Evolutionary conservation across 2,113 vertebrate genomes (phyloP).

Genomic region (Triplophysa tibetana): DNA sequence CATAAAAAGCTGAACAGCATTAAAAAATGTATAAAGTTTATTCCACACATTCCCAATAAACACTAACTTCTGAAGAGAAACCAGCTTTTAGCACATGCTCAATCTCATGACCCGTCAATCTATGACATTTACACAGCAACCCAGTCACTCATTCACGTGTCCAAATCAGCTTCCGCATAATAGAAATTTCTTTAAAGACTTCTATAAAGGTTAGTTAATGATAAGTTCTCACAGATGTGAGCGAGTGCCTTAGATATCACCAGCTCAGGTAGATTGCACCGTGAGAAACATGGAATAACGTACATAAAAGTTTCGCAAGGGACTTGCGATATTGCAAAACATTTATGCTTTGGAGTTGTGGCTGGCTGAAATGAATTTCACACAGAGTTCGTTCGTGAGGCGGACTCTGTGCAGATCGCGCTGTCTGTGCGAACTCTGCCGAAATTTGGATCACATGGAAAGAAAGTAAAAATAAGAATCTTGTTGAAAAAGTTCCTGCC

Average conservation of each 20-base stretch:
- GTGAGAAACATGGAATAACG: slow-evolving; percentile 47
- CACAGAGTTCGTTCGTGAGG: neutral
- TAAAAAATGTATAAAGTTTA: neutral
- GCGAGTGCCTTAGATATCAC: slow-evolving; percentile 43
- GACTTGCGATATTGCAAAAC: neutral
- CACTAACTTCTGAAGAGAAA: slow-evolving; percentile 6
- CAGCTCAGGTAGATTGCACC: slow-evolving; percentile 9
- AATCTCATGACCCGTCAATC: slow-evolving; percentile 60
- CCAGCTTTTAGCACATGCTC: slow-evolving; percentile 28
- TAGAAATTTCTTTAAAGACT: slow-evolving; percentile 57
- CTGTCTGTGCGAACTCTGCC: neutral
- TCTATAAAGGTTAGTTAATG: slow-evolving; percentile 62
- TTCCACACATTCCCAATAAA: neutral
- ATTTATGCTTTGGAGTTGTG: neutral
- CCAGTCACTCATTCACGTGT: slow-evolving; percentile 58
- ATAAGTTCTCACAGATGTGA: slow-evolving; percentile 37
- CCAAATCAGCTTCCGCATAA: slow-evolving; percentile 53
- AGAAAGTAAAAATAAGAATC: neutral
- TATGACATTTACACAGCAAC: slow-evolving; percentile 58
- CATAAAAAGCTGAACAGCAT: neutral
- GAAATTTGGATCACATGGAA: neutral
- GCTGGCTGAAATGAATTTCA: neutral
- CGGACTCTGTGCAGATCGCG: neutral
- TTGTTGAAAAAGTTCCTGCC: neutral
- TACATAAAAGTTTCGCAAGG: slow-evolving; percentile 51